phyloP scores from a whole-genome alignment of 2,888 invertebrate genomes.

The Chrysina gloriosa region DNA sequence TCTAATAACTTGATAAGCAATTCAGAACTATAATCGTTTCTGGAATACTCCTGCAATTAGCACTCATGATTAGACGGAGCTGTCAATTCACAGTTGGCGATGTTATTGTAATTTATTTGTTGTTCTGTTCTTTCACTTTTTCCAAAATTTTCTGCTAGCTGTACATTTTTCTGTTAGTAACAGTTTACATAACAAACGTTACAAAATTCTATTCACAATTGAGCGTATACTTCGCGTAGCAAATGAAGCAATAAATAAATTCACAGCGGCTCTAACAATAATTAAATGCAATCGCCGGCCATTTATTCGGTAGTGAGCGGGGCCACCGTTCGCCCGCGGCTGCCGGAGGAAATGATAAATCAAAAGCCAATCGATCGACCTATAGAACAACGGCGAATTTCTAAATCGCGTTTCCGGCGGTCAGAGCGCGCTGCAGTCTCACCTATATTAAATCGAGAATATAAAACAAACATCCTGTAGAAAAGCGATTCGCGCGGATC shows the following conservation, averaged over 20 bases:
- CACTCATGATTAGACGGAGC: too few relatives aligned
- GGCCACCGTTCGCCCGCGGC: constrained; percentile 12
- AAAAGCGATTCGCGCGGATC: constrained; percentile 33
- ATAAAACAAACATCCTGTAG: constrained; percentile 42
- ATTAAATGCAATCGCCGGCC: constrained; percentile 14
- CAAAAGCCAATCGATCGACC: constrained; percentile 31
- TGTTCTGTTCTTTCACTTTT: too few relatives aligned
- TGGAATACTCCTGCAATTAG: too few relatives aligned
- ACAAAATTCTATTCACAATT: neutral
- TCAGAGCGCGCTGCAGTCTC: constrained; percentile 9
- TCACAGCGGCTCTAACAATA: constrained; percentile 7
- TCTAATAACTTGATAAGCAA: too few relatives aligned
- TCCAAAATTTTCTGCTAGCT: too few relatives aligned
- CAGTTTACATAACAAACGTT: neutral
- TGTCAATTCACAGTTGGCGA: too few relatives aligned
- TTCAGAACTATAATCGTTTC: too few relatives aligned
- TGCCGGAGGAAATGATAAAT: constrained; percentile 33
- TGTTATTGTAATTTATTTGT: too few relatives aligned
- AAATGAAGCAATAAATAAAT: constrained; percentile 15
- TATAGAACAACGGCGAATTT: constrained; percentile 26
- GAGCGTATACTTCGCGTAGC: too few relatives aligned
- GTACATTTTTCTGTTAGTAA: too few relatives aligned
- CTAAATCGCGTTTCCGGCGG: constrained; percentile 33
- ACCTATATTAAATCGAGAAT: constrained; percentile 36
- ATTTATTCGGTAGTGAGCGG: constrained; percentile 18